phyloP scores from a whole-genome alignment of 1,140 invertebrate species.

The Heliconius nattereri region DNA sequence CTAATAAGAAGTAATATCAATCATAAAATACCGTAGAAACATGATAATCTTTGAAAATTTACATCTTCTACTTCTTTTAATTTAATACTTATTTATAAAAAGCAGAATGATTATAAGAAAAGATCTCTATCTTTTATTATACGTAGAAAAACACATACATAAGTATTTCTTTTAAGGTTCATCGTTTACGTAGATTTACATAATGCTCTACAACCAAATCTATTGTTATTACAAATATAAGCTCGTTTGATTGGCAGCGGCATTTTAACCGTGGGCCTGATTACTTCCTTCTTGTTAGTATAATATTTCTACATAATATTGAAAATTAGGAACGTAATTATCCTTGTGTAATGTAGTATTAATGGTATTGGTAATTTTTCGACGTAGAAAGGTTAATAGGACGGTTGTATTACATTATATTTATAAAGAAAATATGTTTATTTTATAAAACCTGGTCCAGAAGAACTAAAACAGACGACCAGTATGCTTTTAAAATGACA shows the following conservation, averaged over 20 bases:
- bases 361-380: conserved; percentile 9
- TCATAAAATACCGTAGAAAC: too few relatives aligned
- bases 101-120: too few relatives aligned
- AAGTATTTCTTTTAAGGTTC: neutral
- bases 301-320: conserved; percentile 1
- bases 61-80: too few relatives aligned
- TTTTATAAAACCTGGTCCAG: neutral
- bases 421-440: neutral
- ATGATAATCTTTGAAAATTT: too few relatives aligned
- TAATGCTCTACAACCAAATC: neutral
- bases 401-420: neutral
- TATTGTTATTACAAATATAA: conserved; percentile 22
- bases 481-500: too few relatives aligned
- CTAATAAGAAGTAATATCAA: too few relatives aligned
- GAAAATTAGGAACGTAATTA: neutral
- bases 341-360: conserved; percentile 14
- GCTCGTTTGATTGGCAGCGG: conserved; percentile 38
- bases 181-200: neutral
- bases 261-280: conserved; percentile 35
- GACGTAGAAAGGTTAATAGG: neutral
- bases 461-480: too few relatives aligned
- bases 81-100: too few relatives aligned
- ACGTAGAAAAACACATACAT: too few relatives aligned
- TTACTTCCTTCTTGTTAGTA: conserved; percentile 24
- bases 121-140: too few relatives aligned